phyloP scores from a whole-genome alignment of 2,797 vertebrate genomes.

The Pangasius macronema region DNA sequence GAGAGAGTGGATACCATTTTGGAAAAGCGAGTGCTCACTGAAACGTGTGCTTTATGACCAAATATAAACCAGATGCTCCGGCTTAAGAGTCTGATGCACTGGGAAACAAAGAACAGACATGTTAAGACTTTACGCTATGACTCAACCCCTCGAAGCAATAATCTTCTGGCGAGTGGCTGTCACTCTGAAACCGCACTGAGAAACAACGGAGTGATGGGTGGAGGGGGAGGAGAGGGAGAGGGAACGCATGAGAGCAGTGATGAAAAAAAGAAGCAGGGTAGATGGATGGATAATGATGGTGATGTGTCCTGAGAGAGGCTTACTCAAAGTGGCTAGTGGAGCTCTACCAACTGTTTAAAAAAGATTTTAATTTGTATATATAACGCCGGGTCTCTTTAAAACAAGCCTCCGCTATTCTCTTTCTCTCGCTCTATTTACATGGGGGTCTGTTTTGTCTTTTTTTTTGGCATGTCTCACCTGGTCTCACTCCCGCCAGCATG shows the following conservation, averaged over 20 bases:
- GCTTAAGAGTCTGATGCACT: slow-evolving; percentile 37
- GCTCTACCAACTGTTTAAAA: not conserved
- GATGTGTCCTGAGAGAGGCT: slow-evolving; percentile 14
- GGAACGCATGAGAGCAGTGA: not conserved
- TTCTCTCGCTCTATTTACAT: not conserved
- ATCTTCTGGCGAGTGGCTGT: slow-evolving; percentile 30
- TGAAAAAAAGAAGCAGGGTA: slow-evolving; percentile 25
- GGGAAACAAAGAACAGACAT: slow-evolving; percentile 39
- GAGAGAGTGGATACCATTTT: slow-evolving; percentile 2
- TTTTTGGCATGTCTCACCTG: slow-evolving; percentile 83
- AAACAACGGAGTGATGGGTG: slow-evolving; percentile 22
- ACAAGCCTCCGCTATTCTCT: not conserved
- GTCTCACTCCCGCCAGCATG: slow-evolving; percentile 95
- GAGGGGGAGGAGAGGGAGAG: slow-evolving; percentile 5
- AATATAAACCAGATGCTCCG: slow-evolving; percentile 45
- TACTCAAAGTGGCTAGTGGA: not conserved
- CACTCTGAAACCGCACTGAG: slow-evolving; percentile 6
- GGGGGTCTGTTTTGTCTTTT: slow-evolving; percentile 16
- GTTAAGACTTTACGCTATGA: slow-evolving; percentile 36
- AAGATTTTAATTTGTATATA: not conserved
- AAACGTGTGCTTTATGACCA: slow-evolving; percentile 27
- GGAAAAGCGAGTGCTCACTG: not conserved
- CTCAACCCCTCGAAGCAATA: slow-evolving; percentile 31
- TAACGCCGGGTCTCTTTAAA: slow-evolving; percentile 31
- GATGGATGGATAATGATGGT: slow-evolving; percentile 35